These are phyloP conservation scores for Triplophysa siluroides DNA, from an alignment of 2,113 vertebrate species.

Conservation along the genomic window DNA sequence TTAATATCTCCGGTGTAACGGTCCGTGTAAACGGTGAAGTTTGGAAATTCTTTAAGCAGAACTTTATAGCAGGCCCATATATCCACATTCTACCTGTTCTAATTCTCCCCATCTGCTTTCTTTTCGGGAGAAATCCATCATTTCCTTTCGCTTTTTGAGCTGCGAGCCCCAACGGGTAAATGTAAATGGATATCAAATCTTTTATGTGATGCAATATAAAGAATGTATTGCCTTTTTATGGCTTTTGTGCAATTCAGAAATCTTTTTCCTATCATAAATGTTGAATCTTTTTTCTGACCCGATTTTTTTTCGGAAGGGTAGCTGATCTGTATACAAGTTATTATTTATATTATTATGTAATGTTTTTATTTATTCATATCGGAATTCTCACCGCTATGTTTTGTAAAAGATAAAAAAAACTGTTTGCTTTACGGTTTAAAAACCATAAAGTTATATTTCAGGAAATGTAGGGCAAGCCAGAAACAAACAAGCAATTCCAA, in stretches of 20 bases:
- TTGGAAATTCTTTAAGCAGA: not conserved
- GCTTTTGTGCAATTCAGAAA: not conserved
- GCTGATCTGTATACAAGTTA: not conserved
- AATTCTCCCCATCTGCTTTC: conserved; percentile 28
- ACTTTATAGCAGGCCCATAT: conserved; percentile 11
- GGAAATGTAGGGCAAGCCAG: conserved; percentile 22
- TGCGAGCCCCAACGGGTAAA: conserved; percentile 22
- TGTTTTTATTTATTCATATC: not conserved
- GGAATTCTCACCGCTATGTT: too few relatives aligned
- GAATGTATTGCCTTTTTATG: conserved; percentile 22
- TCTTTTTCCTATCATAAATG: not conserved
- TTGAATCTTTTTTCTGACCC: conserved; percentile 1
- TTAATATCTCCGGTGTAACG: not conserved
- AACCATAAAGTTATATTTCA: not conserved
- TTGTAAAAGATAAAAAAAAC: not conserved
- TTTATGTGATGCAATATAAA: conserved; percentile 39
- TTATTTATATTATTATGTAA: not conserved
- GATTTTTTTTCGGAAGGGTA: not conserved
- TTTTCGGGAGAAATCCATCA: conserved; percentile 36
- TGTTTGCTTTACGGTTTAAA: not conserved
- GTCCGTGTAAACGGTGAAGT: conserved; percentile 18
- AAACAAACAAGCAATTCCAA: not conserved
- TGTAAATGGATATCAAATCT: conserved; percentile 26
- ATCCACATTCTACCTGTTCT: conserved; percentile 1
- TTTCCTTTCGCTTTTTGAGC: conserved; percentile 18